These are phyloP conservation scores for Akabosia matsudoensis DNA, from an alignment of 1,140 invertebrate genomes.

Conservation along the genomic window DNA sequence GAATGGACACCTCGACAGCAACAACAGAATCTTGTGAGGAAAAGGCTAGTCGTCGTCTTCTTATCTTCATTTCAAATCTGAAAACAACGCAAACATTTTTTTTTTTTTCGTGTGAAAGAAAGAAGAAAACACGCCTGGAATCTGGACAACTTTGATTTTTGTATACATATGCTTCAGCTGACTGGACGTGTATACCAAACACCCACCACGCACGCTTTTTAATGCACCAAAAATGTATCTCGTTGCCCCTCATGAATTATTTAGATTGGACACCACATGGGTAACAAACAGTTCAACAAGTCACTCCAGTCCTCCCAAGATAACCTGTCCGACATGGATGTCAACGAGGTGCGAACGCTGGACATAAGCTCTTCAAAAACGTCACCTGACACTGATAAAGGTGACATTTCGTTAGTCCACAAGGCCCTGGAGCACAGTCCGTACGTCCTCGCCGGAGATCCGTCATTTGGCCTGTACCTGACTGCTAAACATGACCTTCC, in stretches of 20 bases:
- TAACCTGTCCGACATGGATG: not conserved
- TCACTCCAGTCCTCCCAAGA: too few species aligned
- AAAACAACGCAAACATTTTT: too few species aligned
- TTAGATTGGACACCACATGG: too few species aligned
- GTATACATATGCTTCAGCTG: too few species aligned
- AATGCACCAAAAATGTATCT: too few species aligned
- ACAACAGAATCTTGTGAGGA: not conserved
- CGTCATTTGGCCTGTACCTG: conserved; percentile 29
- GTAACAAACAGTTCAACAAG: too few species aligned
- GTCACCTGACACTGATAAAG: not conserved
- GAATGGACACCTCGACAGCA: not conserved
- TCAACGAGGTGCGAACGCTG: conserved; percentile 6
- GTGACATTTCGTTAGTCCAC: not conserved
- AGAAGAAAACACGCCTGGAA: too few species aligned
- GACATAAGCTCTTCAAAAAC: not conserved
- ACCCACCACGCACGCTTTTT: too few species aligned
- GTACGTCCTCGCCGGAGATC: not conserved
- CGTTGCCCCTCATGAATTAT: too few species aligned
- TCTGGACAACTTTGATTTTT: too few species aligned
- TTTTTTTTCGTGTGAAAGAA: too few species aligned
- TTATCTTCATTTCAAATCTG: not conserved
- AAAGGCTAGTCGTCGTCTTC: not conserved
- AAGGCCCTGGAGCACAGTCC: not conserved
- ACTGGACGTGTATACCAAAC: too few species aligned
- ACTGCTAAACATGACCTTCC: conserved; percentile 25